A percentile compares a stretch with the other conserved stretches of the same genome.
phyloP scores from a whole-genome alignment of 2,113 vertebrate genomes.

The Eclectus roratus region DNA sequence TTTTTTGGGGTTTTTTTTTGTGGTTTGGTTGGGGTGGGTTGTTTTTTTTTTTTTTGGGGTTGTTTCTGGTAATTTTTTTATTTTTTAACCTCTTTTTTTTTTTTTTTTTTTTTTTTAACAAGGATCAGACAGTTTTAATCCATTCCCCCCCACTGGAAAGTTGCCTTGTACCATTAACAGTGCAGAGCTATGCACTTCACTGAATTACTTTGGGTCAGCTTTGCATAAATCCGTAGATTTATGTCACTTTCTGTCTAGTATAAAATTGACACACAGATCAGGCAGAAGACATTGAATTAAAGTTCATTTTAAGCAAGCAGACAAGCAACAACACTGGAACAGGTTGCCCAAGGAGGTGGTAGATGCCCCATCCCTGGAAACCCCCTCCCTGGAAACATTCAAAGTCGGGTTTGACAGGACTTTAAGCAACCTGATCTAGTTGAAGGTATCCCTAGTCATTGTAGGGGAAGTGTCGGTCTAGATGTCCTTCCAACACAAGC shows the following conservation, averaged over 20 bases:
- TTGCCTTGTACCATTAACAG: not conserved
- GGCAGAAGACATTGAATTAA: not conserved
- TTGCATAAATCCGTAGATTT: not conserved
- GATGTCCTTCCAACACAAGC: not conserved
- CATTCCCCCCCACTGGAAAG: not conserved
- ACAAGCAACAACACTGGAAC: not conserved
- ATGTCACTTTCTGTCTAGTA: not conserved
- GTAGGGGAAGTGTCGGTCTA: accelerated
- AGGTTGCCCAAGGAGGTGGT: not conserved
- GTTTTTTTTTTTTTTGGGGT: no score
- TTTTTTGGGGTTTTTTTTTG: no score
- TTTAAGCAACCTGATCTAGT: not conserved
- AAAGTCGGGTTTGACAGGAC: not conserved
- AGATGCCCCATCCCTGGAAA: not conserved
- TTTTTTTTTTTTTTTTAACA: not conserved
- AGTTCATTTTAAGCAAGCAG: not conserved
- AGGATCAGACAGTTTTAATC: not conserved
- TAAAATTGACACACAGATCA: not conserved
- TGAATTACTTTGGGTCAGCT: not conserved
- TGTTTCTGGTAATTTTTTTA: no score
- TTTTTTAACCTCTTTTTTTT: no score
- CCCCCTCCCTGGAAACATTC: not conserved
- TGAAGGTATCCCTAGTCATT: not conserved
- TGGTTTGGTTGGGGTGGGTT: no score
- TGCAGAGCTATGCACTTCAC: not conserved